Base-by-base conservation (phyloP, 1,140 invertebrate genomes). In the Conopomorpha cramerella region DNA sequence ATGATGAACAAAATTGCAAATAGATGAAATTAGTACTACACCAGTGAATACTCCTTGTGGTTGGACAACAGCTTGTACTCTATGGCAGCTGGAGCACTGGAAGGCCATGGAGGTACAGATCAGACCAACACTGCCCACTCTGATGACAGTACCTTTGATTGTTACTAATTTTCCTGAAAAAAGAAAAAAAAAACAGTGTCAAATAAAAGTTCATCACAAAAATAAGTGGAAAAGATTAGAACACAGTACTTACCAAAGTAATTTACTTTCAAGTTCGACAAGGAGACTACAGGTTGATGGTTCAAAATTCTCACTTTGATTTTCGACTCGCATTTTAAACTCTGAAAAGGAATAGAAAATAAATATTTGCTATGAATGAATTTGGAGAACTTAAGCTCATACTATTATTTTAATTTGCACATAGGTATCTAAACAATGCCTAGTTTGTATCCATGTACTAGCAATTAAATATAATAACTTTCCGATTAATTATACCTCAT, bases 81-180 rank as follows among this genome's bases (percentile, higher is more conserved):
- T 71, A 6, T 79, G 65, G 77, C 95, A 98, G 25, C 72, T 79
- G n/a, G 77, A 74, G 59, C 88, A 90, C 53, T 82, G 73, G 77
- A 95, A 96, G n/a, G 87, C 86, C 70, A 96, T 81, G 56, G 86
- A 86, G 10, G 84, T 84, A 50, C 89, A 87, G 16, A 87, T 72
- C 11, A 91, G 83, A 43, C 87, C 89, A 2, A 88, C 80, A 61
- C 86, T 86, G 11, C 90, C 85, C 6, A 92, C 88, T 57, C 92
- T 81, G 34, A 93, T 90, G 0, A 97, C 90, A 39, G 90, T 93
- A 0, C 95, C 95, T 58, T 86, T 86, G 1, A 95, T 81, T 12
- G 87, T 85, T 1, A 96, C 82, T 46, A 95, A 82, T 79, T 93
- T 93, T 10, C 89, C 90, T 90, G 45, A n/a, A 59, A 57, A 32